Conservation (phyloP, 2,888 invertebrate genomes). For the Monoplex corrugatus region DNA sequence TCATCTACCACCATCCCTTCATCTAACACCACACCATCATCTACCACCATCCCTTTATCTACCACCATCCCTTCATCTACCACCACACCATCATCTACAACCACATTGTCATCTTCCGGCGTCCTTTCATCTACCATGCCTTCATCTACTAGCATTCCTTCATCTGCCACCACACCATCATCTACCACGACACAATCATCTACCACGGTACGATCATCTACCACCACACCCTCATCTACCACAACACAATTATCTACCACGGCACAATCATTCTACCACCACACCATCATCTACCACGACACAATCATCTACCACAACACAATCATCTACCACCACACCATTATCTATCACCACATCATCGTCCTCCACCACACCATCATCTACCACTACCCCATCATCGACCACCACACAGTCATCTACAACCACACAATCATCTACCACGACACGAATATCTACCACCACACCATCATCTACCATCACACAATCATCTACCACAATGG, state of each 20-base stretch:
- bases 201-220: not conserved
- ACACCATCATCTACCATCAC: no score
- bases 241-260: not conserved
- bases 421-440: not conserved
- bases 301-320: not conserved
- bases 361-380: not conserved
- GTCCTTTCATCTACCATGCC: not conserved
- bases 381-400: not conserved
- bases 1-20: not conserved
- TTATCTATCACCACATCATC: not conserved
- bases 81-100: not conserved
- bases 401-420: not conserved
- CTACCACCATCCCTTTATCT: not conserved
- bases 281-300: not conserved
- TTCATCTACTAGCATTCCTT: not conserved
- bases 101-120: not conserved
- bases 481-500: not conserved
- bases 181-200: not conserved
- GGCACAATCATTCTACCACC: not conserved
- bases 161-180: not conserved
- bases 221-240: not conserved
- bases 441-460: not conserved
- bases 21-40: not conserved
- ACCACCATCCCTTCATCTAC: not conserved
- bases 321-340: not conserved